Evolutionary conservation across 2,888 invertebrate genomes (phyloP).

Genomic region (Melieria omissa): DNA sequence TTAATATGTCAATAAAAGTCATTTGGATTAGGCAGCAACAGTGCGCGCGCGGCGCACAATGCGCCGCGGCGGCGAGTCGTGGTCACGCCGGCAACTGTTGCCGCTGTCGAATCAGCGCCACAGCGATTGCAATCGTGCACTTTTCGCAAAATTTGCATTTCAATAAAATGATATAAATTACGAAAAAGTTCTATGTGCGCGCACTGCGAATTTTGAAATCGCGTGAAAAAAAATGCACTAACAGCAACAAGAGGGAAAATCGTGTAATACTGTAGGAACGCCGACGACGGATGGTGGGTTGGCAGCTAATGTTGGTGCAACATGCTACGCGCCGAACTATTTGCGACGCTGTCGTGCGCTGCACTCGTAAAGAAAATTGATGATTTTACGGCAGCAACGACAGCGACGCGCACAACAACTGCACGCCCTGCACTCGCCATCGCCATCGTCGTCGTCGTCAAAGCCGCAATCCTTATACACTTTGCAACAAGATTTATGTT

Average conservation of each 20-base stretch:
- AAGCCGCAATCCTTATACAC: slow-evolving; percentile 33
- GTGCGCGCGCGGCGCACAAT: slow-evolving; percentile 10
- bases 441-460: slow-evolving; percentile 3
- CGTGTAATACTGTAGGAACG: slow-evolving; percentile 14
- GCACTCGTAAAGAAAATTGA: slow-evolving; percentile 19
- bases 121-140: not conserved
- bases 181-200: not conserved
- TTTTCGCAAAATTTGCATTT: too few relatives aligned
- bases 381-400: slow-evolving; percentile 23
- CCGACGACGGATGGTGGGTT: slow-evolving; percentile 1
- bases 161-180: not conserved
- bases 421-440: slow-evolving; percentile 20
- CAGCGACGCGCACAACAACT: slow-evolving; percentile 25
- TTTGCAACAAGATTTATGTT: slow-evolving; percentile 56
- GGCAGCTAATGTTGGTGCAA: not conserved
- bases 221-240: not conserved
- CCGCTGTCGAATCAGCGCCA: not conserved
- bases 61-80: too few relatives aligned
- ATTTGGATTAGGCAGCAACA: slow-evolving; percentile 46
- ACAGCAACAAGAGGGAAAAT: not conserved
- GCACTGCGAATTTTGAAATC: not conserved
- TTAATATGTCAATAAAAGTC: slow-evolving; percentile 65
- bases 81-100: too few relatives aligned
- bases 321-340: not conserved
- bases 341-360: not conserved